Evolutionary conservation across 2,113 vertebrate genomes (phyloP).

Genomic region (Lipotes vexillifer): DNA sequence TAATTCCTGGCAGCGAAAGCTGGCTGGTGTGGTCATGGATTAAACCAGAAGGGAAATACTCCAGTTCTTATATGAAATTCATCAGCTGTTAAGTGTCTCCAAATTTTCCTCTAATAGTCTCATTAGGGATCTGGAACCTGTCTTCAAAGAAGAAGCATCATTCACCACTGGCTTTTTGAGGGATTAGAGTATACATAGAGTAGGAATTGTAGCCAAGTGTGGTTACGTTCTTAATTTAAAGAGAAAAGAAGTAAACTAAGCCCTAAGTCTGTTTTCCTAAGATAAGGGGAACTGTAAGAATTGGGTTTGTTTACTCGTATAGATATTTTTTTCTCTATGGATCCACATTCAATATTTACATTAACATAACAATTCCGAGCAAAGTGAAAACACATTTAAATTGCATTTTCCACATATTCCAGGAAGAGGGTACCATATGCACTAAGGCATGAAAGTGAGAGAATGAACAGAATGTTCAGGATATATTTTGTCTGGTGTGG

Average conservation of each 20-base stretch:
- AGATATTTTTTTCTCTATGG: not conserved
- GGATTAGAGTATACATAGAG: conserved; percentile 27
- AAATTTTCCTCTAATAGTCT: conserved; percentile 66
- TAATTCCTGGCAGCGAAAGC: conserved; percentile 58
- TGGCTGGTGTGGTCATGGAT: conserved; percentile 48
- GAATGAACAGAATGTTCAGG: conserved; percentile 22
- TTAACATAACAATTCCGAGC: conserved; percentile 53
- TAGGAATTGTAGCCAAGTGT: conserved; percentile 39
- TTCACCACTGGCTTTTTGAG: conserved; percentile 62
- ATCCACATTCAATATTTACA: conserved; percentile 51
- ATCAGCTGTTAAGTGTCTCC: conserved; percentile 67
- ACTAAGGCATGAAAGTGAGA: conserved; percentile 8
- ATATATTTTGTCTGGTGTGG: not conserved
- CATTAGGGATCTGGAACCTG: conserved; percentile 67
- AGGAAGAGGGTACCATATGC: not conserved
- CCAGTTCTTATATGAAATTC: conserved; percentile 57
- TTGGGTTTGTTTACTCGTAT: conserved; percentile 1
- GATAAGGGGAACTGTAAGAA: conserved; percentile 46
- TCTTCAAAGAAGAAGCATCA: conserved; percentile 57
- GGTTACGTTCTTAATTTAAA: conserved; percentile 53
- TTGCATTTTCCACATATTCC: conserved; percentile 40
- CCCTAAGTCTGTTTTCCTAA: conserved; percentile 9
- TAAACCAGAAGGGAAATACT: conserved; percentile 55
- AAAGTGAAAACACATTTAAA: conserved; percentile 56
- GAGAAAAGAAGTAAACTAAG: conserved; percentile 42